phyloP scores from a whole-genome alignment of 2,888 invertebrate genomes.

The Alsophila aescularia region DNA sequence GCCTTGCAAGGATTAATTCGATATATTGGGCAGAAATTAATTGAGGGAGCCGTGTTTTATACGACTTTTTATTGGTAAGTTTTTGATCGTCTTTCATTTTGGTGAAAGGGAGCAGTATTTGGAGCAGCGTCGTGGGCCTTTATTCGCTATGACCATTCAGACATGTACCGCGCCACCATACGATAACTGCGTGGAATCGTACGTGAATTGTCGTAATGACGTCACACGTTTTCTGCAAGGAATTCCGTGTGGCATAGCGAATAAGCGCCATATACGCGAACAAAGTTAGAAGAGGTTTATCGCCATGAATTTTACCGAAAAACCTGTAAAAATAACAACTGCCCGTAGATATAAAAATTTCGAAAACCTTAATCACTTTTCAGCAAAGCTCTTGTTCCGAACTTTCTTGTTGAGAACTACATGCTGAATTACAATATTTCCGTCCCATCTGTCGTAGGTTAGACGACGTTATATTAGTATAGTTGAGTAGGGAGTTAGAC shows the following conservation, averaged over 20 bases:
- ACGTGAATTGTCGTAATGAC: too few relatives aligned
- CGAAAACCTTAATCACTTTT: constrained; percentile 9
- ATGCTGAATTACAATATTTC: constrained; percentile 41
- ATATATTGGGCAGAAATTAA: constrained; percentile 19
- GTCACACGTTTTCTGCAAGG: too few relatives aligned
- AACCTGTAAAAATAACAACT: too few relatives aligned
- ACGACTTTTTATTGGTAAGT: neutral
- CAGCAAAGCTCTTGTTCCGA: constrained; percentile 43
- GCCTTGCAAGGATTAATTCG: constrained; percentile 53
- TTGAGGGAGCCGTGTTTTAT: constrained; percentile 9
- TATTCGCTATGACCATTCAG: too few relatives aligned
- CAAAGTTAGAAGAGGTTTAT: too few relatives aligned
- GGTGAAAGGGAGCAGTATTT: neutral
- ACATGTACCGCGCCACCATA: too few relatives aligned
- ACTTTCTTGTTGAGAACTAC: constrained; percentile 42
- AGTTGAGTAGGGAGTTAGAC: constrained; percentile 35
- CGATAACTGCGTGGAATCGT: too few relatives aligned
- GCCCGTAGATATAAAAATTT: constrained; percentile 3
- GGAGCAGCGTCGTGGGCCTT: too few relatives aligned
- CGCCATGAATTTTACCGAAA: too few relatives aligned
- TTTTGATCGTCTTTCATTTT: neutral
- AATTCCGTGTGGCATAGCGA: too few relatives aligned
- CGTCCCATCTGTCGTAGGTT: constrained; percentile 39
- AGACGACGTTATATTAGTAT: constrained; percentile 49
- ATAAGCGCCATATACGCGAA: too few relatives aligned